Percentiles rank a stretch among this genome's conserved stretches.
Evolutionary conservation across 2,797 vertebrate species (phyloP).

Genomic region (Acanthurus lineatus): DNA sequence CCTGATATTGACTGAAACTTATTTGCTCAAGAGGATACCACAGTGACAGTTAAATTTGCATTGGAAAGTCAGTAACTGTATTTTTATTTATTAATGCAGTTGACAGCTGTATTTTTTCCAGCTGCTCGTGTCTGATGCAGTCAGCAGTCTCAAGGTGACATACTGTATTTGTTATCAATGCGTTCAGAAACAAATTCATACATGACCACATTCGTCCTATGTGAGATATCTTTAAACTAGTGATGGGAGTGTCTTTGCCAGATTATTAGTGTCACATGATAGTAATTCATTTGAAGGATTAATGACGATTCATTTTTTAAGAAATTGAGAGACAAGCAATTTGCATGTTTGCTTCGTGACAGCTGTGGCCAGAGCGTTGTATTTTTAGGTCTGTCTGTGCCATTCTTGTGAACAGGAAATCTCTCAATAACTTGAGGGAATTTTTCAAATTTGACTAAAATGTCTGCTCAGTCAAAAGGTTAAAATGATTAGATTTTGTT

Average conservation of each 20-base stretch:
- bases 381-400: too few relatives aligned
- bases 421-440: too few relatives aligned
- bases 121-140: neutral
- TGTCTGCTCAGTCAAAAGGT: too few relatives aligned
- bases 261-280: neutral
- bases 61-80: neutral
- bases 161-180: neutral
- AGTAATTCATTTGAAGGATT: too few relatives aligned
- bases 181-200: neutral
- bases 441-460: too few relatives aligned
- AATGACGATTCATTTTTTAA: too few relatives aligned
- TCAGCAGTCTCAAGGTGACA: slow-evolving; percentile 8
- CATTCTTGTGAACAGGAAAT: too few relatives aligned
- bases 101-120: slow-evolving; percentile 1
- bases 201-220: neutral
- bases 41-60: neutral
- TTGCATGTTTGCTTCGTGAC: too few relatives aligned
- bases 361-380: too few relatives aligned
- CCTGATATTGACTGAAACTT: neutral
- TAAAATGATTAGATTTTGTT: too few relatives aligned
- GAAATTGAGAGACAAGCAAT: too few relatives aligned
- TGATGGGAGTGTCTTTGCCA: neutral
- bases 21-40: slow-evolving; percentile 3
- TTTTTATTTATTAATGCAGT: neutral
- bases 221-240: neutral